A percentile compares a stretch with the other conserved stretches of the same genome.
Conservation (phyloP, 2,797 vertebrate genomes). For the Siniperca obscura region DNA sequence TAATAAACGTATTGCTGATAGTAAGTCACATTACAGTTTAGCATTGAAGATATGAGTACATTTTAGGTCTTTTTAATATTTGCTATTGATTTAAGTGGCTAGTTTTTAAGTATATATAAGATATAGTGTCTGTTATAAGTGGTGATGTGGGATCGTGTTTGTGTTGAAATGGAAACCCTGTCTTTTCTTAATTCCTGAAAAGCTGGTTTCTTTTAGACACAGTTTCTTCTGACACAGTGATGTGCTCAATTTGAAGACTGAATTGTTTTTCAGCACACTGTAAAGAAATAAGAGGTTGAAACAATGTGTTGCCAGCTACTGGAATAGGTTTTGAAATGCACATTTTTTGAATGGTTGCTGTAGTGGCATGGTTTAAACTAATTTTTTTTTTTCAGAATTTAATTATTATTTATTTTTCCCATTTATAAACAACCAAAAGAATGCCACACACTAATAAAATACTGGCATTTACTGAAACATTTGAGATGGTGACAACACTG, state of each 20-base stretch:
- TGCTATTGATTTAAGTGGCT: not conserved
- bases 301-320: constrained; percentile 7
- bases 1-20: not conserved
- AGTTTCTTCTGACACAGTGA: constrained; percentile 10
- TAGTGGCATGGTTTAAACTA: too few species aligned
- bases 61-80: constrained; percentile 14
- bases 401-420: not conserved
- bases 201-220: constrained; percentile 30
- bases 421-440: not conserved
- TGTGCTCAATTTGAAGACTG: not conserved
- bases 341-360: not conserved
- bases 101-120: not conserved
- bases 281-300: constrained; percentile 2
- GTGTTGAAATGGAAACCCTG: constrained; percentile 9
- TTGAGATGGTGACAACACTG: not conserved
- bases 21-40: not conserved
- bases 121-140: not conserved
- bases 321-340: constrained; percentile 17
- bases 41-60: not conserved
- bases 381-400: not conserved
- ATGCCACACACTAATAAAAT: not conserved
- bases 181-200: constrained; percentile 42
- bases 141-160: constrained; percentile 2
- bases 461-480: not conserved
- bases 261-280: constrained; percentile 1